Evolutionary conservation across 2,113 vertebrate genomes (phyloP).

Genomic region (Lutjanus erythropterus): DNA sequence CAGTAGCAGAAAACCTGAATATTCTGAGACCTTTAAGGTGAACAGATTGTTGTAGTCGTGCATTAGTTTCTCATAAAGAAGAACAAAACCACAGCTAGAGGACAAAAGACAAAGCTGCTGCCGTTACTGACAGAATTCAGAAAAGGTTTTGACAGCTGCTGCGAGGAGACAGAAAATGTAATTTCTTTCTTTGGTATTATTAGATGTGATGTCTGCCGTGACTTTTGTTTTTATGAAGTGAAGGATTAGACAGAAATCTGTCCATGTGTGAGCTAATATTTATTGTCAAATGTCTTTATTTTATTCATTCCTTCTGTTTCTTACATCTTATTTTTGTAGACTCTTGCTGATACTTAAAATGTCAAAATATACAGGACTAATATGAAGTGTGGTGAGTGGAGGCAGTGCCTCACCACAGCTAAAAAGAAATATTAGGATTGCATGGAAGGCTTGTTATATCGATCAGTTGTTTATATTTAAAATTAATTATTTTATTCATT

Average conservation of each 20-base stretch:
- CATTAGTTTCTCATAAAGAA: slow-evolving; percentile 2
- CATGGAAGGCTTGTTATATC: no score
- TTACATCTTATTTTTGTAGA: not conserved
- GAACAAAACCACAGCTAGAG: slow-evolving; percentile 4
- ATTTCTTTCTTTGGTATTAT: slow-evolving; percentile 27
- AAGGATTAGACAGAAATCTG: not conserved
- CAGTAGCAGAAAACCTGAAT: not conserved
- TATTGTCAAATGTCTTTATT: not conserved
- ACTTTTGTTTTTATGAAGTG: slow-evolving; percentile 7
- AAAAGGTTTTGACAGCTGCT: slow-evolving; percentile 15
- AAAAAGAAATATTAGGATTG: no score
- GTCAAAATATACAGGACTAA: no score
- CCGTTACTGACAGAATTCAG: not conserved
- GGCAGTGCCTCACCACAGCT: no score
- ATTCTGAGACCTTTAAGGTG: not conserved
- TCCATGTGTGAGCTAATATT: not conserved
- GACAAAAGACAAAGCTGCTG: not conserved
- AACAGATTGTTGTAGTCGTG: not conserved
- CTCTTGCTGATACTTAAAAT: not conserved
- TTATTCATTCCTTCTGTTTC: not conserved
- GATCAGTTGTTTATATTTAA: no score
- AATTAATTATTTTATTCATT: no score
- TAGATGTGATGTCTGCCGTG: slow-evolving; percentile 2
- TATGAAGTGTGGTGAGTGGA: no score
- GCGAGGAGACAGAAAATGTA: slow-evolving; percentile 9